phyloP scores from a whole-genome alignment of 2,797 vertebrate genomes.

The Argya squamiceps region DNA sequence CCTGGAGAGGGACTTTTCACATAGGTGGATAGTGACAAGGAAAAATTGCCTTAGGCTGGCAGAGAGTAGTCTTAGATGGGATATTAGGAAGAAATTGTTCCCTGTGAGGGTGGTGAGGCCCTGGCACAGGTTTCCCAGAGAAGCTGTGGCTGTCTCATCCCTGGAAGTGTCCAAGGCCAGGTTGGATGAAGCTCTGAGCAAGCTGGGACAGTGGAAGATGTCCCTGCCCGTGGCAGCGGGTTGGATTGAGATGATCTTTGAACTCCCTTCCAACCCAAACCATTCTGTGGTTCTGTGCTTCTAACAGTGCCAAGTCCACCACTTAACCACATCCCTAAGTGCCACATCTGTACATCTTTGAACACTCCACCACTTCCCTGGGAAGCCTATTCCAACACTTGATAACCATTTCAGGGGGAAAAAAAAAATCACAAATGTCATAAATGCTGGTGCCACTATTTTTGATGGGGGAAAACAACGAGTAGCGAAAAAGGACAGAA shows the following conservation, averaged over 20 bases:
- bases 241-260: too few species aligned
- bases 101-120: not conserved
- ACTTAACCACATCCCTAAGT: not conserved
- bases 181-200: not conserved
- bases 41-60: not conserved
- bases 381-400: not conserved
- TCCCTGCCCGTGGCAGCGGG: not conserved
- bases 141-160: not conserved
- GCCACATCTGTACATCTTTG: not conserved
- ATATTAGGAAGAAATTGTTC: not conserved
- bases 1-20: not conserved
- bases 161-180: fast-evolving
- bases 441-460: not conserved
- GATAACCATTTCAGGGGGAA: fast-evolving
- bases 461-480: fast-evolving
- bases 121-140: not conserved
- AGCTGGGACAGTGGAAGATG: fast-evolving
- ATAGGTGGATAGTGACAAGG: not conserved
- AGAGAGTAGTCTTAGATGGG: not conserved
- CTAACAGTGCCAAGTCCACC: not conserved
- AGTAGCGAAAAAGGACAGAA: not conserved
- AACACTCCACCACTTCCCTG: not conserved
- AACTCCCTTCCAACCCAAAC: not conserved
- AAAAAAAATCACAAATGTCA: not conserved
- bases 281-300: not conserved